phyloP scores from a whole-genome alignment of 2,113 vertebrate species.

The Calyptommatus sinebrachiatus region DNA sequence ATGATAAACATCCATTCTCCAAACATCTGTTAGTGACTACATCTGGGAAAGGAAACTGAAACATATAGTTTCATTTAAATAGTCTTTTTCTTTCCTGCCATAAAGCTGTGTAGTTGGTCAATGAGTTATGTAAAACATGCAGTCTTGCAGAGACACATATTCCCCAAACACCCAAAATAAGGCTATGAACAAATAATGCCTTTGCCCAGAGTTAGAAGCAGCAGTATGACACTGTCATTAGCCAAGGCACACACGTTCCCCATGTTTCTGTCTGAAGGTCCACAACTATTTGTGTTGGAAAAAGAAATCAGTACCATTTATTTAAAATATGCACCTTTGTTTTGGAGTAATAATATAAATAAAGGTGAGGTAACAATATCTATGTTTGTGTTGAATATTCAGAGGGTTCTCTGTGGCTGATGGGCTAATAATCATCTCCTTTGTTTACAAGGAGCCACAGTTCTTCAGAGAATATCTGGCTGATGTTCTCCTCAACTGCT shows the following conservation, averaged over 20 bases:
- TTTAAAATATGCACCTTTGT: not conserved
- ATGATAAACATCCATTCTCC: conserved; percentile 42
- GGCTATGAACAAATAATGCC: not conserved
- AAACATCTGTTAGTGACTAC: conserved; percentile 57
- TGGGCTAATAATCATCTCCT: no score
- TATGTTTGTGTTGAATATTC: no score
- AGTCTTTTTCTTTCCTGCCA: conserved; percentile 13
- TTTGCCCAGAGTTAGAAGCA: not conserved
- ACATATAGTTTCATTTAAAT: conserved; percentile 32
- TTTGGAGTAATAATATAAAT: not conserved
- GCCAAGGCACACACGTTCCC: not conserved
- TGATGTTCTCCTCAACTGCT: no score
- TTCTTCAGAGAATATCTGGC: no score
- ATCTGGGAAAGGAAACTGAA: conserved; percentile 15
- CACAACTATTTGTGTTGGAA: not conserved
- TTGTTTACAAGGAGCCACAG: no score
- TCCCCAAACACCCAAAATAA: not conserved
- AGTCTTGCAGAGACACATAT: not conserved
- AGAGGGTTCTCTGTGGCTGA: no score
- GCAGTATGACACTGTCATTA: not conserved
- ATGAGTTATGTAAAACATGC: not conserved
- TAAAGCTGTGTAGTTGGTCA: conserved; percentile 4
- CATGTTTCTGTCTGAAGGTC: not conserved
- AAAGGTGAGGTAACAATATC: not conserved
- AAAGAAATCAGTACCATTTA: not conserved